A percentile compares a stretch with the other conserved stretches of the same genome.
Evolutionary conservation across 2,888 invertebrate species (phyloP).

Genomic region (Chrysotoxum bicinctum): DNA sequence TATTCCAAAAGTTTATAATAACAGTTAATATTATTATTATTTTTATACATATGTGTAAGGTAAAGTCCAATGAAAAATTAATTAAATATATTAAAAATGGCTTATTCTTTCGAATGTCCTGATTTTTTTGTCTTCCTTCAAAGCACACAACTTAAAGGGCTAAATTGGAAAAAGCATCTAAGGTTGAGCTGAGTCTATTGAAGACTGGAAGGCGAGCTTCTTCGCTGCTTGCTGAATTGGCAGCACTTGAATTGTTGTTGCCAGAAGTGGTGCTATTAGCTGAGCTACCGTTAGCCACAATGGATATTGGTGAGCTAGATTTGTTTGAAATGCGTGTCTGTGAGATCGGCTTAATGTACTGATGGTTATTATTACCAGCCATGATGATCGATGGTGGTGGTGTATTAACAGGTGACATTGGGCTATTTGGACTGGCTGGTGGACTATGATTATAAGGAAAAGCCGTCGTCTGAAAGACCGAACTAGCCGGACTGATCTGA

Average conservation of each 20-base stretch:
- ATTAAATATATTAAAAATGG: slow-evolving; percentile 50
- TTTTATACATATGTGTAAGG: slow-evolving; percentile 10
- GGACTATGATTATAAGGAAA: slow-evolving; percentile 79
- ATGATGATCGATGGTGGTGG: slow-evolving; percentile 77
- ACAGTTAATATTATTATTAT: slow-evolving; percentile 39
- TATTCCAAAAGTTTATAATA: slow-evolving; percentile 52
- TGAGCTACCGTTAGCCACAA: slow-evolving; percentile 71
- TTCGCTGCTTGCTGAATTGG: slow-evolving; percentile 77
- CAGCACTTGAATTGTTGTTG: slow-evolving; percentile 70
- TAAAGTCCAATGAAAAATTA: slow-evolving; percentile 59
- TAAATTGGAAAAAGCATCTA: slow-evolving; percentile 79
- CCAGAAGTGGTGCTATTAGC: slow-evolving; percentile 73
- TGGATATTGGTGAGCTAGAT: slow-evolving; percentile 76
- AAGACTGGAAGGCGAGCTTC: slow-evolving; percentile 91
- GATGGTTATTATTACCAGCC: slow-evolving; percentile 47
- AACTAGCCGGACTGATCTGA: slow-evolving; percentile 77
- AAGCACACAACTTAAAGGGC: slow-evolving; percentile 75
- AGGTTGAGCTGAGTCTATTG: slow-evolving; percentile 85
- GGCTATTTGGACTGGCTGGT: slow-evolving; percentile 80
- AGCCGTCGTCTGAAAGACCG: slow-evolving; percentile 74
- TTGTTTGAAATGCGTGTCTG: slow-evolving; percentile 77
- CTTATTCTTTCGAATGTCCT: slow-evolving; percentile 37
- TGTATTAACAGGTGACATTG: slow-evolving; percentile 80
- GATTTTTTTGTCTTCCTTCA: neutral
- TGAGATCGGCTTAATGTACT: slow-evolving; percentile 71